Evolutionary conservation across 1,140 invertebrate genomes (phyloP), one percentile per base, ranked within the genome.

Genomic region (Cyphomyrmex costatus): DNA sequence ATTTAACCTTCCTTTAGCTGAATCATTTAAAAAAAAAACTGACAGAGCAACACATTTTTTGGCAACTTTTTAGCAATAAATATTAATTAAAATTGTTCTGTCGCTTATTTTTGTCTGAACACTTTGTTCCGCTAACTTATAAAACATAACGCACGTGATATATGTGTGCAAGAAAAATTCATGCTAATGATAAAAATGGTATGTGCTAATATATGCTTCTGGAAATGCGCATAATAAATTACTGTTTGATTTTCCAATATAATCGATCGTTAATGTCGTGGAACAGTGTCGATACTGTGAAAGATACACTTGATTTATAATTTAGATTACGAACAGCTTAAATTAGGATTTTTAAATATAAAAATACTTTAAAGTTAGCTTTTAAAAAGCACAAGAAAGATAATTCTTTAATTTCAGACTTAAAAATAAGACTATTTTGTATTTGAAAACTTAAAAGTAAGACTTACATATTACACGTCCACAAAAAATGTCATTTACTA

Each of bases 281-380:
- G 30, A 19, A 42, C 21, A 42, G 60, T 16, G 16, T 21, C 21
- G 19, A 36, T 56, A 76, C 12, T 53, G 61, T 10, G 27, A 68
- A 80, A 80, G 27, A 33, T 36, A 16, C n/a, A 79, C 42, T 78
- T 24, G 21, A 68, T 66, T 16, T 6, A n/a, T 68, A 68, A 2
- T 14, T 24, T 79, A 49, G 7, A 16, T 21, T 21, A 4, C 5
- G 16, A 53, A n/a, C 7, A 46, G 16, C 7, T 16, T n/a, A 16
- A 6, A 19, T 30, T 63, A 49, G 1, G 1, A 30, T n/a, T 24
- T 65, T 27, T 10, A 77, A 51, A 30, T 3, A 30, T 7, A 21
- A 8, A 14, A 19, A 4, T 10, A 3, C 21, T 16, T 36, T 58
- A 8, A 66, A 66, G 21, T 51, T 49, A n/a, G 14, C 10, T 19